Percentiles rank a stretch among this genome's conserved stretches.
These are phyloP conservation scores for Brachypodius melanocephalos DNA, from an alignment of 2,113 vertebrate species.

Conservation along the genomic window DNA sequence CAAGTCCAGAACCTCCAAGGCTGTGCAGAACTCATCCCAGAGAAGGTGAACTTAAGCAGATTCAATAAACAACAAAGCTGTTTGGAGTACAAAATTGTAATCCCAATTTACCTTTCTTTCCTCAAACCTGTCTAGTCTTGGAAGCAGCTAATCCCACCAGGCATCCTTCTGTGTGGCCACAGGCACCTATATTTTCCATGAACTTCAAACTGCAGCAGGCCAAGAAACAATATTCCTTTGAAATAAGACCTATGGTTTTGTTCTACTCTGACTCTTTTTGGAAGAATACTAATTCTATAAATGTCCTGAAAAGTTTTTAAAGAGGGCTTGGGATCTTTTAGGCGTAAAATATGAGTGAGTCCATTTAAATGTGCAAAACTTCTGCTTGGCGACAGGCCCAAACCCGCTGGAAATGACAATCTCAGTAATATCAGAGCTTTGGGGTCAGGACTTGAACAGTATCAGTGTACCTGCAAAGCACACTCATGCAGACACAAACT, in stretches of 20 bases:
- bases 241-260: background rate
- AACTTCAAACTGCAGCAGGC: background rate
- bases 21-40: background rate
- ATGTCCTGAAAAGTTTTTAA: background rate
- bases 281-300: background rate
- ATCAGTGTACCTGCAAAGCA: background rate
- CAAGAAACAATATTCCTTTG: background rate
- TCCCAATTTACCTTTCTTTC: background rate
- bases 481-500: background rate
- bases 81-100: background rate
- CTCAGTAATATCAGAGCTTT: background rate
- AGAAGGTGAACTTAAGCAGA: background rate
- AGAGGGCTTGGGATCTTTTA: background rate
- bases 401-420: background rate
- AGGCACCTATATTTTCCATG: background rate
- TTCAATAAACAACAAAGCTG: background rate
- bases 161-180: background rate
- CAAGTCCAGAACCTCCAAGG: background rate
- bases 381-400: background rate
- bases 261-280: background rate
- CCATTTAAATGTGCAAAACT: background rate
- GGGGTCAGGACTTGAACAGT: background rate
- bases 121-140: background rate
- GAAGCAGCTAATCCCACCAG: background rate
- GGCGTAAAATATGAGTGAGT: rapidly evolving